Evolutionary conservation across 2,888 invertebrate species (phyloP), one percentile per base, ranked within the genome.

Genomic region (Parnassius apollo): DNA sequence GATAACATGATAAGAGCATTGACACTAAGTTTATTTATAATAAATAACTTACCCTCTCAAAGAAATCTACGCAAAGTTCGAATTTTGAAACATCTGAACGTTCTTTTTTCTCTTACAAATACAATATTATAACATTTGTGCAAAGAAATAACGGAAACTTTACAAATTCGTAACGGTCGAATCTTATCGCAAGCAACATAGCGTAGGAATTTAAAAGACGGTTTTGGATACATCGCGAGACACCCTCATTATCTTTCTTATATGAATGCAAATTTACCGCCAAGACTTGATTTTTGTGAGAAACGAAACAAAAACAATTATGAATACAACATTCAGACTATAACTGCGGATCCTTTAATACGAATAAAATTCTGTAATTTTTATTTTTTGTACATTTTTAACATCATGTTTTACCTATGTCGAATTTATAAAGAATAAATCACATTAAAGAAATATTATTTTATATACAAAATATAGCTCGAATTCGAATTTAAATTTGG

Each of bases 261-360:
- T 52, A 48, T 42, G 48, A 46, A 59, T 59, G 59, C 59, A 52
- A 59, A 59, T 63, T 56, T 59, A 59, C 52, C 50, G 59, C 45
- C 51, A 59, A 62, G 42, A 13, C 44, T 59, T 63, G 52, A 42
- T 56, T 55, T 59, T 56, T 56, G 54, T 63, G 59, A 25, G 59
- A 63, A 63, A 58, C n/a, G 46, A 50, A 25, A 35, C 35, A 35
- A 50, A 45, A 58, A 51, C 13, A 54, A 25, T 45, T 22, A 54
- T 54, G 53, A 60, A 49, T 56, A 50, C 13, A 61, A 56, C 50
- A 51, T 53, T 52, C 10, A 18, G 18, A 22, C 35, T 13, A 35
- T 35, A 35, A 35, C 35, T 35, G 35, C 4, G 35, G 4, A 7
- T 0, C 35, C 7, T 12, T 10, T 45, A 45, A 18, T 11, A 45